Evolutionary conservation across 2,797 vertebrate genomes (phyloP), one percentile per base, ranked within the genome.

Genomic region (Poeciliopsis presidionis): DNA sequence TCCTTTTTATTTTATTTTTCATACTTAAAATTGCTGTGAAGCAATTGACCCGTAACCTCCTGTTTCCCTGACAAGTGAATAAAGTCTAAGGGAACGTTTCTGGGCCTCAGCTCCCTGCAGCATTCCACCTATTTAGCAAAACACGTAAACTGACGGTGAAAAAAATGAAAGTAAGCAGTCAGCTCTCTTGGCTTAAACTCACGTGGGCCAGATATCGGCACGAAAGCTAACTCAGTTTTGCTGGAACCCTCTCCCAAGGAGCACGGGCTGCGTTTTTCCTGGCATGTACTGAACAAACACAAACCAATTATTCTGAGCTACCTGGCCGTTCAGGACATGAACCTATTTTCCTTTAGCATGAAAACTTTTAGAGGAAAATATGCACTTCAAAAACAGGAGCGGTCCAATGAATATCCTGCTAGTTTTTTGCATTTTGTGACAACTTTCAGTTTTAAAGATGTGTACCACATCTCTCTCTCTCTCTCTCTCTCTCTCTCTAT

Each of bases 151-250:
- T 87, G 88, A 90, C 76, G 80, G 86, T 47, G 85, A 93, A 91
- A 90, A 90, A 92, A 91, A 87, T 90, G 80, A 92, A 94, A 94
- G 92, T 94, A 79, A 92, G 87, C 89, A 93, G 92, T 94, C 92
- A 91, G 91, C 84, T 89, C 90, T 86, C 84, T 88, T 87, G 90
- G 90, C 91, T 81, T 86, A 91, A 71, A 87, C 85, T 90, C 82
- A 78, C 63, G 74, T 51, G 77, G 81, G 84, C 91, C 87, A 91
- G 87, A 88, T 90, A 88, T 87, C 88, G 87, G 76, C 87, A 88
- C 94, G 93, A 95, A 95, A 95, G 94, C 93, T 86, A 82, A 93
- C 94, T 90, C 93, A 95, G 94, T 92, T 94, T 85, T 84, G 86
- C 83, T 77, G 85, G 85, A 88, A 90, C 77, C 75, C 90, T 90